phyloP scores from a whole-genome alignment of 2,797 vertebrate species.

The Brotula barbata region DNA sequence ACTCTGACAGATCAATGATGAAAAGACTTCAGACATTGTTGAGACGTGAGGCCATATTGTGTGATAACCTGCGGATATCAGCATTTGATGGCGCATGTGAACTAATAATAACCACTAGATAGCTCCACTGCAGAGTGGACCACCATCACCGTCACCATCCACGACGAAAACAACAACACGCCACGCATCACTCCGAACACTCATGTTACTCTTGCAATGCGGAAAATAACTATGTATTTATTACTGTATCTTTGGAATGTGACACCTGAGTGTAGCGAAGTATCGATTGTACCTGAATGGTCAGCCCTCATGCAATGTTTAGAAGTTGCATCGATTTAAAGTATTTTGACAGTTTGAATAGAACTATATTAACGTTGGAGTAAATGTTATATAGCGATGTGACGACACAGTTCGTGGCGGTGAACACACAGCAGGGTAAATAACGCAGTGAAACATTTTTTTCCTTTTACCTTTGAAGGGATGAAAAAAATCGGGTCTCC shows the following conservation, averaged over 20 bases:
- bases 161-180: constrained; percentile 25
- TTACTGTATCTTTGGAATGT: neutral
- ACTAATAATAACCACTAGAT: constrained; percentile 45
- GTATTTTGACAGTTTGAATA: neutral
- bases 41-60: constrained; percentile 41
- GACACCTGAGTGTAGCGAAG: neutral
- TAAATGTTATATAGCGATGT: constrained; percentile 4
- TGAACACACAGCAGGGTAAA: constrained; percentile 33
- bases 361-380: neutral
- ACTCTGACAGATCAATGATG: constrained; percentile 40
- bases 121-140: constrained; percentile 45
- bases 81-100: constrained; percentile 62
- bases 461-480: constrained; percentile 81
- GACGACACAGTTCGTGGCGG: constrained; percentile 48
- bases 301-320: neutral
- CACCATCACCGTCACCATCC: constrained; percentile 36
- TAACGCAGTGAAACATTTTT: constrained; percentile 42
- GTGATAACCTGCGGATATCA: constrained; percentile 55
- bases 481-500: constrained; percentile 68
- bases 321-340: constrained; percentile 46
- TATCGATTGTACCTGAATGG: neutral
- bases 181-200: constrained; percentile 14
- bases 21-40: constrained; percentile 31
- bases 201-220: neutral
- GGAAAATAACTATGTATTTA: neutral